Conservation (phyloP, 2,888 invertebrate genomes). For the Belgica antarctica region DNA sequence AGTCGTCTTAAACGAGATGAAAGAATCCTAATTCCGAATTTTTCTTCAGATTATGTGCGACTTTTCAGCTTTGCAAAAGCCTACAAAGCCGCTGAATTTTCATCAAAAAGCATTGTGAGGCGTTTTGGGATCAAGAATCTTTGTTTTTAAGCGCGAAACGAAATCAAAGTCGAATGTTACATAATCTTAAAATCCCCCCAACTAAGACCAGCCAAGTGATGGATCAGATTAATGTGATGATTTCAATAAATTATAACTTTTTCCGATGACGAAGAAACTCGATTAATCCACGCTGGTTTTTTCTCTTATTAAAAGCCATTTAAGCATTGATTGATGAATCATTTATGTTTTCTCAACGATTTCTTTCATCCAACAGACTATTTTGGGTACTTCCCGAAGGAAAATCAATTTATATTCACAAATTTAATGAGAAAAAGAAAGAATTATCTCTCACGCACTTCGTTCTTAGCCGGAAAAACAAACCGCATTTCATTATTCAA, state of each 20-base stretch:
- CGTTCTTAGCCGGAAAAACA: conserved; percentile 29
- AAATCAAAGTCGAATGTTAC: too few relatives aligned
- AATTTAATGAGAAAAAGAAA: conserved; percentile 12
- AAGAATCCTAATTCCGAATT: too few relatives aligned
- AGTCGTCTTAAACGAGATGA: too few relatives aligned
- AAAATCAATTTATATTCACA: conserved; percentile 36
- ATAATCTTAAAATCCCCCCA: too few relatives aligned
- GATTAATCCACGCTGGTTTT: conserved; percentile 7
- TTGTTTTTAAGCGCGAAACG: too few relatives aligned
- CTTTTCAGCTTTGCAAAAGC: too few relatives aligned
- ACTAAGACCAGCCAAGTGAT: not conserved
- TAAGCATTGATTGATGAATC: conserved; percentile 35
- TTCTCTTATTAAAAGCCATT: conserved; percentile 23
- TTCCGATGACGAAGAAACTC: not conserved
- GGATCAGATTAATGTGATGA: conserved; percentile 26
- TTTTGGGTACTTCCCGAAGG: not conserved
- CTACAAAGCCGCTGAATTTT: too few relatives aligned
- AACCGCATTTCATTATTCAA: conserved; percentile 42
- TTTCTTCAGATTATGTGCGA: too few relatives aligned
- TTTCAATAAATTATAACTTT: conserved; percentile 26
- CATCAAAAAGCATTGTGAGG: too few relatives aligned
- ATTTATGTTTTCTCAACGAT: conserved; percentile 3
- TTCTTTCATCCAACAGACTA: not conserved
- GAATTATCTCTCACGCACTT: not conserved
- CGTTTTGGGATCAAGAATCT: too few relatives aligned